Percentiles rank a stretch among this genome's conserved stretches.
phyloP scores from a whole-genome alignment of 2,888 invertebrate genomes.

The Meteorus colon region DNA sequence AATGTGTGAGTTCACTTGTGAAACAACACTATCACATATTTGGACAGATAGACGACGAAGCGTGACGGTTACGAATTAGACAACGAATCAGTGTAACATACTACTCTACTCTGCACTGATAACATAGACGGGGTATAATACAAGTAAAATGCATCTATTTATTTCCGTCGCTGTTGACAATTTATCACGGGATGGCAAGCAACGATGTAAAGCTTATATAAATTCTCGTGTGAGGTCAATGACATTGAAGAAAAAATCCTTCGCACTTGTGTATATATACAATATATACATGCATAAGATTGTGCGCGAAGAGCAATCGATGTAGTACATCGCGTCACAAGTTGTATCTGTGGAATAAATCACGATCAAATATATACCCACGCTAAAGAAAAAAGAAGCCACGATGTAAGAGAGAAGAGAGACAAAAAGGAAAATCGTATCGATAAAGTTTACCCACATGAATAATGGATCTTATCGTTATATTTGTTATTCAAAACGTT shows the following conservation, averaged over 20 bases:
- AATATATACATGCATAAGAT: constrained; percentile 9
- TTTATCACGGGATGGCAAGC: not conserved
- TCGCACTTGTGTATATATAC: constrained; percentile 7
- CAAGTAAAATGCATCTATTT: constrained; percentile 20
- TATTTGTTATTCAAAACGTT: constrained; percentile 52
- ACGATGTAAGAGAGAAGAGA: not conserved
- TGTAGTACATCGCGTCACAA: constrained; percentile 27
- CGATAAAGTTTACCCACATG: constrained; percentile 39
- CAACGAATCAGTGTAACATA: constrained; percentile 21
- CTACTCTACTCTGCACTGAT: not conserved
- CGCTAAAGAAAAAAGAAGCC: not conserved
- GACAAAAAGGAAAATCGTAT: constrained; percentile 23
- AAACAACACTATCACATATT: constrained; percentile 49
- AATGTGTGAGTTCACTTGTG: constrained; percentile 27
- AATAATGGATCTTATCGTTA: constrained; percentile 47
- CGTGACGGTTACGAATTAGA: constrained; percentile 34
- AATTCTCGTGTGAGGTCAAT: constrained; percentile 1
- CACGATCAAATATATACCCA: constrained; percentile 26
- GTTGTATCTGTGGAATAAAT: constrained; percentile 21
- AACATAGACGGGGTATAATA: not conserved
- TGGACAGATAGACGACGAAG: constrained; percentile 40
- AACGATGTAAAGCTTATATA: not conserved
- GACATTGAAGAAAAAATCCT: not conserved
- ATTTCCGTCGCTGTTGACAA: constrained; percentile 20
- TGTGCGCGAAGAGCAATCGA: not conserved